phyloP scores from a whole-genome alignment of 2,113 vertebrate genomes.

The chimpanzee (Pan troglodytes) region NHGRI_mPanTro3-v2.1_pri NC_072412.2:32261001-32261500 shows the following conservation, averaged over 20 bases:
- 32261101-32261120: conserved; percentile 67
- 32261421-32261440: conserved; percentile 94
- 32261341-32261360: not conserved
- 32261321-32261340: not conserved
- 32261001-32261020: conserved; percentile 56
- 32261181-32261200: not conserved
- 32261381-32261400: conserved; percentile 95
- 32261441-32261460: conserved; percentile 95
- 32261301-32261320: not conserved
- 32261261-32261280: not conserved
- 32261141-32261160: not conserved
- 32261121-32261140: conserved; percentile 71
- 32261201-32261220: not conserved
- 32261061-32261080: conserved; percentile 63
- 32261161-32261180: not conserved
- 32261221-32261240: conserved; percentile 6
- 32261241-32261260: conserved; percentile 50
- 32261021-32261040: conserved; percentile 56
- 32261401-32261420: conserved; percentile 96
- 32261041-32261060: conserved; percentile 73
- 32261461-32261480: conserved; percentile 97
- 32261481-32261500: conserved; percentile 96
- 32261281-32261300: not conserved
- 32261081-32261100: conserved; percentile 69
- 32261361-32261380: conserved; percentile 84